Percentiles rank a stretch among this genome's conserved stretches.
Conservation (phyloP, 1,140 invertebrate species). For the Camponotus pennsylvanicus region DNA sequence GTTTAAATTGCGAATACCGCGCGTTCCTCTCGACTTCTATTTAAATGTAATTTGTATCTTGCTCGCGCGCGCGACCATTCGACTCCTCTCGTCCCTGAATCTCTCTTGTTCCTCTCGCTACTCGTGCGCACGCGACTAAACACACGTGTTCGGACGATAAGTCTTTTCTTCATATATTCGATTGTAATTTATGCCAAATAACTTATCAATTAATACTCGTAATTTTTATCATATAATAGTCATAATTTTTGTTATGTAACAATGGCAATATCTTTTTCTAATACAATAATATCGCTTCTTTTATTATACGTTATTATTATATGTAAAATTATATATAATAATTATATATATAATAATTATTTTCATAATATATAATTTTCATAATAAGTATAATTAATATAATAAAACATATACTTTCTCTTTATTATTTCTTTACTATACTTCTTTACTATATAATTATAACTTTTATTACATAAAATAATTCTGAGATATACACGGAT, state of each 20-base stretch:
- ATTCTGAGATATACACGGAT: no score
- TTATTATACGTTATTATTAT: no score
- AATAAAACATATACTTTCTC: no score
- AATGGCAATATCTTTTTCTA: no score
- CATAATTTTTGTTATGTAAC: background rate
- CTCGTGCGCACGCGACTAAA: slow-evolving; percentile 25
- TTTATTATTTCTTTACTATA: no score
- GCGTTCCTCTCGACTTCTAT: slow-evolving; percentile 81
- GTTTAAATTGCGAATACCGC: slow-evolving; percentile 82
- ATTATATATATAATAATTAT: no score
- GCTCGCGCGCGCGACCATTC: slow-evolving; percentile 51
- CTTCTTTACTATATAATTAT: no score
- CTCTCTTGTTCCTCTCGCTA: slow-evolving; percentile 57
- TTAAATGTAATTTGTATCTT: slow-evolving; percentile 84
- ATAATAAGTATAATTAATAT: no score
- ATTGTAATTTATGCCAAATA: background rate
- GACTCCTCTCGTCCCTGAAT: slow-evolving; percentile 37
- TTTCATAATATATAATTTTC: no score
- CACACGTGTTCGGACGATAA: background rate
- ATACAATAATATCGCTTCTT: no score
- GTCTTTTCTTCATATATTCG: background rate
- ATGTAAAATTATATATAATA: no score
- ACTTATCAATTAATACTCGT: background rate
- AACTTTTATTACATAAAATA: no score
- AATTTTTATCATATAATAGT: background rate